Conservation (phyloP, 2,888 invertebrate genomes). For the Dicranocentrus wangi region DNA sequence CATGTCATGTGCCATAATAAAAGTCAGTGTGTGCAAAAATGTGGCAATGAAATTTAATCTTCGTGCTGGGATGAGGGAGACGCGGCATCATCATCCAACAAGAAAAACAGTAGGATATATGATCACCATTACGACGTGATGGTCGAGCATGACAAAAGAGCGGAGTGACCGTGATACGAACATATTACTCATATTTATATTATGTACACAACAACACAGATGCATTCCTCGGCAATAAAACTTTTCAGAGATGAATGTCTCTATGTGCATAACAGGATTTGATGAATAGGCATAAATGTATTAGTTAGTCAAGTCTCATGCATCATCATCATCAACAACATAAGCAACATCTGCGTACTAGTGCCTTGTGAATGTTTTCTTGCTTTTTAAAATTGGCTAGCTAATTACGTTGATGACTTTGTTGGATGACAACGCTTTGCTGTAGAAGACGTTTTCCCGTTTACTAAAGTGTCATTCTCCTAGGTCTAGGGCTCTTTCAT, state of each 20-base stretch:
- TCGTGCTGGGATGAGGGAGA: not conserved
- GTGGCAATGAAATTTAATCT: slow-evolving; percentile 5
- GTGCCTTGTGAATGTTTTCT: too few relatives aligned
- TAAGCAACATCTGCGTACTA: too few relatives aligned
- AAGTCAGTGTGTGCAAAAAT: not conserved
- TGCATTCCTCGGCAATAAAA: too few relatives aligned
- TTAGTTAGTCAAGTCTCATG: not conserved
- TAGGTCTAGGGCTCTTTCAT: slow-evolving; percentile 30
- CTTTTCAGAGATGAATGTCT: slow-evolving; percentile 5
- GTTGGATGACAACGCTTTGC: not conserved
- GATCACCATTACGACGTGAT: slow-evolving; percentile 19
- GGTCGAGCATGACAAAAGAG: slow-evolving; percentile 30
- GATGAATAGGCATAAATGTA: slow-evolving; percentile 26
- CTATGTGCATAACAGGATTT: slow-evolving; percentile 16
- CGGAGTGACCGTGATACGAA: slow-evolving; percentile 33
- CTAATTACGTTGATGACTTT: slow-evolving; percentile 17
- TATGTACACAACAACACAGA: too few relatives aligned
- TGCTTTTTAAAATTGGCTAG: not conserved
- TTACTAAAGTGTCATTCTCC: slow-evolving; percentile 33
- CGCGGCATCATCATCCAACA: slow-evolving; percentile 13
- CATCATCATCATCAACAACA: too few relatives aligned
- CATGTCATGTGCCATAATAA: not conserved
- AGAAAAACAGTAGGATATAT: slow-evolving; percentile 9
- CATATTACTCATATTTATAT: not conserved
- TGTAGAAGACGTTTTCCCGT: not conserved